A percentile compares a stretch with the other conserved stretches of the same genome.
Conservation (phyloP, 2,113 vertebrate genomes). For the Erpornis zantholeuca region DNA sequence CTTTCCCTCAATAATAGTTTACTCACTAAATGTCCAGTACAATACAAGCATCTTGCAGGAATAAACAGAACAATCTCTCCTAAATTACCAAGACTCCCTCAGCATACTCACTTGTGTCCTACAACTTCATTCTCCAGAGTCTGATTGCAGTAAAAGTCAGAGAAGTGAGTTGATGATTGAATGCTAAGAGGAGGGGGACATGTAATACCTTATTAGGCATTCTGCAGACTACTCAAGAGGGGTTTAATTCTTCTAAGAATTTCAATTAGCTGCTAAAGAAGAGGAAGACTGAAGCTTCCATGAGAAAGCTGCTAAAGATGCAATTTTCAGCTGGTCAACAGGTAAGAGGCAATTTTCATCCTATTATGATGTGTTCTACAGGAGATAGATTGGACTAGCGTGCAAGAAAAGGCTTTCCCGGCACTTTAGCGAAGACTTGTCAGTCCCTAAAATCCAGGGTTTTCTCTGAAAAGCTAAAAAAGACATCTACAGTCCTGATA, state of each 20-base stretch:
- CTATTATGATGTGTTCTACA: constrained; percentile 57
- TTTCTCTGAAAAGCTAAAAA: constrained; percentile 1
- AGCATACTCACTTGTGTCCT: not conserved
- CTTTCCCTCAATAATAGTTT: not conserved
- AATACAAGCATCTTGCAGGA: not conserved
- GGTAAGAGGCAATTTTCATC: constrained; percentile 61
- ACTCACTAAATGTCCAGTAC: not conserved
- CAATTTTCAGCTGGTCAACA: constrained; percentile 60
- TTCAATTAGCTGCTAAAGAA: constrained; percentile 59
- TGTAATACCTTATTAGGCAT: constrained; percentile 40
- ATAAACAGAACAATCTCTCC: not conserved
- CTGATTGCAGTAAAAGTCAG: constrained; percentile 36
- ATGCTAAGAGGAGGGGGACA: not conserved
- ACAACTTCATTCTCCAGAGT: constrained; percentile 7
- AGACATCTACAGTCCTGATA: not conserved
- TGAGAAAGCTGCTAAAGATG: constrained; percentile 47
- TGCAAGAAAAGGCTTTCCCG: constrained; percentile 37
- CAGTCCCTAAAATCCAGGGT: not conserved
- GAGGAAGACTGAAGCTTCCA: constrained; percentile 47
- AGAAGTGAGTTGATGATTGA: constrained; percentile 15
- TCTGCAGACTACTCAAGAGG: constrained; percentile 21
- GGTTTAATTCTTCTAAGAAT: constrained; percentile 58
- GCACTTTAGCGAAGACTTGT: not conserved
- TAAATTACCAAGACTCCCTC: not conserved
- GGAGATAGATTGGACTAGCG: constrained; percentile 43